A percentile compares a stretch with the other conserved stretches of the same genome.
These are phyloP conservation scores for Marasmarcha lunaedactyla DNA, from an alignment of 2,888 invertebrate species.

Conservation along the genomic window DNA sequence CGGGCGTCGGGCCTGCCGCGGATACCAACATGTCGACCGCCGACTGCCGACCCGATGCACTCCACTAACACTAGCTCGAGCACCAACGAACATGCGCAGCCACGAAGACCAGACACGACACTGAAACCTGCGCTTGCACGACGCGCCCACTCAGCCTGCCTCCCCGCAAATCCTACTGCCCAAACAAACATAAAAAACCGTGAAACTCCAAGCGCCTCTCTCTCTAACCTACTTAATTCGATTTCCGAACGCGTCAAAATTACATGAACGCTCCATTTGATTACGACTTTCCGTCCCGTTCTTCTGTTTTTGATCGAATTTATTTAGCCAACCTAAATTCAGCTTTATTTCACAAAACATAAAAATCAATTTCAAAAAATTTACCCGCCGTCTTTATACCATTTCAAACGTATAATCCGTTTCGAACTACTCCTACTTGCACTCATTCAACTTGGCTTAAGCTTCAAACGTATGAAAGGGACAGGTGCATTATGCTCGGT, in stretches of 20 bases:
- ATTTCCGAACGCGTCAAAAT: conserved; percentile 68
- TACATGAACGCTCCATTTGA: conserved; percentile 56
- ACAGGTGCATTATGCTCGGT: conserved; percentile 67
- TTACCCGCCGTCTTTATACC: neutral
- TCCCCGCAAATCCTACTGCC: conserved; percentile 36
- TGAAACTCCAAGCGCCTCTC: conserved; percentile 57
- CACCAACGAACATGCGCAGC: conserved; percentile 57
- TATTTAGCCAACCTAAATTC: neutral
- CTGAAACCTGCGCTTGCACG: conserved; percentile 69
- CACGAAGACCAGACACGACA: conserved; percentile 68
- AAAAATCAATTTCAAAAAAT: neutral
- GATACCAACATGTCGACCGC: conserved; percentile 74
- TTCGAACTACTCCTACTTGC: conserved; percentile 66
- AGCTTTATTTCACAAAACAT: neutral
- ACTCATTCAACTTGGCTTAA: conserved; percentile 63
- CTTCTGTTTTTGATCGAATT: conserved; percentile 28
- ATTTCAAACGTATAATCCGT: conserved; percentile 7
- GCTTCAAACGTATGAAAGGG: conserved; percentile 67
- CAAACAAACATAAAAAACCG: conserved; percentile 60
- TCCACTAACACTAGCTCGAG: conserved; percentile 24
- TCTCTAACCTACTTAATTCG: conserved; percentile 67
- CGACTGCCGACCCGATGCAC: conserved; percentile 37
- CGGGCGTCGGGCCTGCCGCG: conserved; percentile 72
- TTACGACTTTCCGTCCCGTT: conserved; percentile 60
- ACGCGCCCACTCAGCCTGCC: conserved; percentile 66